phyloP scores from a whole-genome alignment of 2,888 invertebrate species.

The Ethmia dodecea region DNA sequence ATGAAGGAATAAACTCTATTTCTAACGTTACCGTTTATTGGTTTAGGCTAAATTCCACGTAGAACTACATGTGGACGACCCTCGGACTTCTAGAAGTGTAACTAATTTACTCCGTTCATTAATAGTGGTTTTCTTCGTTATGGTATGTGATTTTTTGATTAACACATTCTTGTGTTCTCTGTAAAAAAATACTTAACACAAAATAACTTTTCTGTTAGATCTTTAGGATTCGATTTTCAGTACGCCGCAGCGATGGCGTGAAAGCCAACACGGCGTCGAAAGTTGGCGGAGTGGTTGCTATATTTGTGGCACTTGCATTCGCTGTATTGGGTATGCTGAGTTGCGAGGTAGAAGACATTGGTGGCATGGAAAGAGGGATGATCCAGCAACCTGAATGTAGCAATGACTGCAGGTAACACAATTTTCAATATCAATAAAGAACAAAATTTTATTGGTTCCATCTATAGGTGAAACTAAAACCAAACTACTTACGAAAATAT shows the following conservation, averaged over 20 bases:
- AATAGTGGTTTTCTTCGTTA: constrained; percentile 61
- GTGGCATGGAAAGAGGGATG: constrained; percentile 26
- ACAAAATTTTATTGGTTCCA: too few relatives aligned
- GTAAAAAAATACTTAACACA: not conserved
- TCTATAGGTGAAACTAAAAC: too few relatives aligned
- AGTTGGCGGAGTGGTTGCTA: constrained; percentile 50
- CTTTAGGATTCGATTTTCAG: constrained; percentile 59
- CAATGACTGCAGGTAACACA: constrained; percentile 38
- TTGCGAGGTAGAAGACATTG: constrained; percentile 36
- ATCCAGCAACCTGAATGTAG: constrained; percentile 47
- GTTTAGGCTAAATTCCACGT: constrained; percentile 52
- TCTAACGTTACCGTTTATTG: too few relatives aligned
- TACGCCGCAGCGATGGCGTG: constrained; percentile 54
- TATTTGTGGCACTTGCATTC: constrained; percentile 41
- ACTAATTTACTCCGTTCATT: constrained; percentile 55
- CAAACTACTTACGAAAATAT: too few relatives aligned
- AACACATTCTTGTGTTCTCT: not conserved
- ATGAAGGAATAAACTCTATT: too few relatives aligned
- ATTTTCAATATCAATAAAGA: not conserved
- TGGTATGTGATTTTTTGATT: constrained; percentile 36
- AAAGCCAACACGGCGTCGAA: constrained; percentile 54
- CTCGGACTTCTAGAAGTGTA: constrained; percentile 44
- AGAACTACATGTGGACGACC: constrained; percentile 48
- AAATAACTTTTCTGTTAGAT: constrained; percentile 31
- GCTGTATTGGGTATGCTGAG: constrained; percentile 33